Base-by-base conservation (phyloP, 2,888 invertebrate genomes). In the Anarsia innoxiella region DNA sequence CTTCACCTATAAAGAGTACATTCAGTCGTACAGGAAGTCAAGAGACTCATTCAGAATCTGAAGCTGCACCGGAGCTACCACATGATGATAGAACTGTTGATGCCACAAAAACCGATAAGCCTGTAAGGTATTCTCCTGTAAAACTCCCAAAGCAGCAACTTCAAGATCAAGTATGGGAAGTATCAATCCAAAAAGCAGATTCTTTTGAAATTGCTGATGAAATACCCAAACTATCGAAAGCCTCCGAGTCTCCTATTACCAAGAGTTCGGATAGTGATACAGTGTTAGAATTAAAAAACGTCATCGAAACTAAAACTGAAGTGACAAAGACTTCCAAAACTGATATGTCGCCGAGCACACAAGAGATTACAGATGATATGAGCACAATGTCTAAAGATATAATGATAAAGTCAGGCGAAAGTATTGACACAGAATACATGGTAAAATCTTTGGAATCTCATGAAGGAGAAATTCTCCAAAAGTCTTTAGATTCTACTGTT, bases 41-140 rank as follows among this genome's bases (percentile, higher is more conserved):
- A 61, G 87, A 87, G 45, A 86, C 86, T 12, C 86, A 86, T 45
- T 87, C 87, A 1, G 87, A 87, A 53, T 87, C 87, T 3, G 87
- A 87, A 66, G 59, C 71, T 26, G 85, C 84, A 10, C 86, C 86
- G 12, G 87, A 86, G 46, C 60, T 85, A 39, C 85, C 86, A 23
- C 78, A 84, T 37, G 80, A 84, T 49, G 75, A 76, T 9, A 82
- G 64, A 52, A 66, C 67, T 31, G 65, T 65, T 31, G 79, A 82
- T 15, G 73, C 73, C 3, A 75, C 79, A 11, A 75, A 78, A 49
- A 76, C 68, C 53, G 75, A 76, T 25, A 72, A 76, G 58, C 37
- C 43, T n/a, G 41, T 52, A 23, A 73, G n/a, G n/a, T n/a, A 66
- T 48, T 79, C 85, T 8, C 84, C 86, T 1, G 61, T 86, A 4